Base-by-base conservation (phyloP, 2,113 vertebrate species). In the Nesoenas mayeri region DNA sequence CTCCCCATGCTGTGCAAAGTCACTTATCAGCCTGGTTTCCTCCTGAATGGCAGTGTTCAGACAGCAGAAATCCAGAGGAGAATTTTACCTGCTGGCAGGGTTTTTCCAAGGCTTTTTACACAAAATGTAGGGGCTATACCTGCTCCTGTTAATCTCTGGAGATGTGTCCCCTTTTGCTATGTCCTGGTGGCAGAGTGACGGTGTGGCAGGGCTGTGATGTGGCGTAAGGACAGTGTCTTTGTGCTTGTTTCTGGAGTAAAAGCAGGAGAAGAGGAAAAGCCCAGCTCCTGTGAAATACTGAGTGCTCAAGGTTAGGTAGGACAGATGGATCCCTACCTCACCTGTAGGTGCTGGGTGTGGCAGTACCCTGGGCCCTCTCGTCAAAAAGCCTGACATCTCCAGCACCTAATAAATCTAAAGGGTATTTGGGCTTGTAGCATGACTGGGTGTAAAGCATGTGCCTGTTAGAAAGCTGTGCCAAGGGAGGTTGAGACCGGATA, bases 401-500 rank as follows among this genome's bases (percentile, higher is more conserved):
- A 72, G 42, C 16, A 53, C 36, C 32, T 48, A 7, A 62, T 58
- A 22, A 29, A 9, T 22, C 20, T 28, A 26, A 60, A 34, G 31
- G 29, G 12, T 40, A 32, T 25, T 16, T 32, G 34, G 34, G 40
- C 1, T 24, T 34, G 22, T 26, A 40, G 50, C 18, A 9, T 60
- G 11, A 12, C 0, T 17, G 6, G 5, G 17, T 14, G 9, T 2
- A 32, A 24, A 38, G 7, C 0, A 1, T 0, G 0, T 42, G 11
- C 11, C 12, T 74, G 62, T n/a, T 54, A 13, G 18, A 53, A 19
- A 36, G 21, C 29, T 74, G 10, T 21, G 20, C 48, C 22, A 50
- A 24, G 11, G 10, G 12, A 50, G 22, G 48, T 24, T 50, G 20
- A 50, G 21, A 50, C 48, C 24, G 22, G 48, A 50, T 24, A 24